A percentile compares a stretch with the other conserved stretches of the same genome.
These are phyloP conservation scores for Emmelina monodactyla DNA, from an alignment of 2,888 invertebrate genomes.

Conservation along the genomic window DNA sequence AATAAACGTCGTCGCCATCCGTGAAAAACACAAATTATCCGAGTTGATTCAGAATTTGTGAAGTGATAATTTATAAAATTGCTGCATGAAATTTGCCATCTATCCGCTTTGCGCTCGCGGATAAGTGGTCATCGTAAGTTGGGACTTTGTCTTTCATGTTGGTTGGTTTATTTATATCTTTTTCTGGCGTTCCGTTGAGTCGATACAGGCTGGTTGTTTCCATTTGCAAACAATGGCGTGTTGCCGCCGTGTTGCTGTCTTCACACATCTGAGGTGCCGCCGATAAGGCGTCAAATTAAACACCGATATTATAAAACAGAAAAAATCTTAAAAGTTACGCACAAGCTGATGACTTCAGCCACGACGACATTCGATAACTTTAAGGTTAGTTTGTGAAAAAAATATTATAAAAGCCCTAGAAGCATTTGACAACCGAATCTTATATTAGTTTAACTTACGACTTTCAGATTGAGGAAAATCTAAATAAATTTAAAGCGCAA, in stretches of 20 bases:
- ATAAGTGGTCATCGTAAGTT: constrained; percentile 20
- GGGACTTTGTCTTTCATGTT: constrained; percentile 19
- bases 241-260: constrained; percentile 48
- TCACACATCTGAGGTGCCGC: constrained; percentile 40
- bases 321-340: constrained; percentile 2
- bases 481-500: too few relatives aligned
- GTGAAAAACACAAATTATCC: constrained; percentile 28
- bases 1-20: constrained; percentile 26
- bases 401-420: too few relatives aligned
- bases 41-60: neutral
- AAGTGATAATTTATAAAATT: constrained; percentile 26
- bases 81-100: constrained; percentile 31
- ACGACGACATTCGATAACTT: too few relatives aligned
- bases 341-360: too few relatives aligned
- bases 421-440: constrained; percentile 22
- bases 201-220: constrained; percentile 38
- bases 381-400: too few relatives aligned
- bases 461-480: too few relatives aligned
- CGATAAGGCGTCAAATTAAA: constrained; percentile 46
- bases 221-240: constrained; percentile 65
- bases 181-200: constrained; percentile 23
- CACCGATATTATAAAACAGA: constrained; percentile 19
- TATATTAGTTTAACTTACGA: too few relatives aligned
- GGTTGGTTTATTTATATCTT: constrained; percentile 21
- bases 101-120: constrained; percentile 20